Base-by-base conservation (phyloP, 2,113 vertebrate species). In the Varanus komodoensis region DNA sequence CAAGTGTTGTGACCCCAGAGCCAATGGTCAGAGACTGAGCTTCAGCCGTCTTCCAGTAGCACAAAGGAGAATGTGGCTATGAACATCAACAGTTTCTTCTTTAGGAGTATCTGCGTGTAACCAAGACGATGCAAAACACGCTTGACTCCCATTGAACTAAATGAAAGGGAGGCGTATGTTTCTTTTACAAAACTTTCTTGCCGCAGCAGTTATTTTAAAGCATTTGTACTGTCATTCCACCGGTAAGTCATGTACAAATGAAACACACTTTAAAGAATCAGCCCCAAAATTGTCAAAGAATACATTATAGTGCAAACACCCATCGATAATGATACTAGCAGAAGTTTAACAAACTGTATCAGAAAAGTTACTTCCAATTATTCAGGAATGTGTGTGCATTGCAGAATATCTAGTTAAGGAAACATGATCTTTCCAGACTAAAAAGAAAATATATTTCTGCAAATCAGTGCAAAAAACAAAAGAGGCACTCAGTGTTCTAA, bases 391-490 rank as follows among this genome's bases (percentile, higher is more conserved):
- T 44, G 38, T 44, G 38, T 44, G 38, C 38, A 44, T 44, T 44
- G 38, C 17, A 61, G 54, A 61, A n/a, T n/a, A n/a, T n/a, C 5
- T 54, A 57, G 15, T 57, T 82, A 34, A n/a, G 32, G 44, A 61
- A 83, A 67, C n/a, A 44, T 19, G 21, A 74, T 73, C 27, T 17
- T 79, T 87, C 73, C 29, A 14, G 25, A 67, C 52, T 25, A 5
- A 81, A 25, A 89, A 90, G 69, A 29, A 93, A 91, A 79, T 57
- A 34, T 38, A 44, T 89, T 14, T n/a, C 21, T 79, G 82, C 32
- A 89, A 93, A 84, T 27, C 75, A 92, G 86, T 82, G 21, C 71
- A 6, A 74, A 19, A 6, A 86, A 23, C 90, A 87, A 27, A 79
- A 27, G 67, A 78, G 25, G 1, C 8, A 73, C 34, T 17, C 64